phyloP scores from a whole-genome alignment of 2,113 vertebrate species.

The Saccopteryx leptura region DNA sequence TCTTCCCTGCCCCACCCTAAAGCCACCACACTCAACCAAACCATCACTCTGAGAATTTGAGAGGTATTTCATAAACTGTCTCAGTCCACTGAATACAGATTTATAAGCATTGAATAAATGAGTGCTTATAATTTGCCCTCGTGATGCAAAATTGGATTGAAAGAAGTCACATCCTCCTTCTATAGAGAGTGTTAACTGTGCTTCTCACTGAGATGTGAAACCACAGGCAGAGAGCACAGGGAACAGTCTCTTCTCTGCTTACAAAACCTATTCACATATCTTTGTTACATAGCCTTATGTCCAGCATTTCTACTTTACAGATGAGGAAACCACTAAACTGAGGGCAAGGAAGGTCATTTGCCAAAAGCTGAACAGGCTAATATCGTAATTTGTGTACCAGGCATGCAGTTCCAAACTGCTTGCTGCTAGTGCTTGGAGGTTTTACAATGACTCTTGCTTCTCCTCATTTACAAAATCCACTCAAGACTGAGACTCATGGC shows the following conservation, averaged over 20 bases:
- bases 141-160: neutral
- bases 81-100: neutral
- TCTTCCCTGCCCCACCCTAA: rapidly evolving
- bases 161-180: neutral
- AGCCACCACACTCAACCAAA: neutral
- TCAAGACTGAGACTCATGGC: neutral
- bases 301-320: neutral
- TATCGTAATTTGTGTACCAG: neutral
- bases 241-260: neutral
- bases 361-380: neutral
- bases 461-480: neutral
- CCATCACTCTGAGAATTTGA: neutral
- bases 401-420: neutral
- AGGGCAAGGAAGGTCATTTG: neutral
- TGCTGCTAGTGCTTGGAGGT: neutral
- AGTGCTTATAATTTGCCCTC: neutral
- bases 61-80: neutral
- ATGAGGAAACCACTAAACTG: neutral
- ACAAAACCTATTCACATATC: neutral
- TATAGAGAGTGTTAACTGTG: neutral
- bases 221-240: neutral
- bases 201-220: neutral
- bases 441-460: neutral
- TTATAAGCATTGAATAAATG: neutral
- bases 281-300: neutral